A percentile compares a stretch with the other conserved stretches of the same genome.
Conservation (phyloP, 1,140 invertebrate species). For the Drosophila athabasca region DNA sequence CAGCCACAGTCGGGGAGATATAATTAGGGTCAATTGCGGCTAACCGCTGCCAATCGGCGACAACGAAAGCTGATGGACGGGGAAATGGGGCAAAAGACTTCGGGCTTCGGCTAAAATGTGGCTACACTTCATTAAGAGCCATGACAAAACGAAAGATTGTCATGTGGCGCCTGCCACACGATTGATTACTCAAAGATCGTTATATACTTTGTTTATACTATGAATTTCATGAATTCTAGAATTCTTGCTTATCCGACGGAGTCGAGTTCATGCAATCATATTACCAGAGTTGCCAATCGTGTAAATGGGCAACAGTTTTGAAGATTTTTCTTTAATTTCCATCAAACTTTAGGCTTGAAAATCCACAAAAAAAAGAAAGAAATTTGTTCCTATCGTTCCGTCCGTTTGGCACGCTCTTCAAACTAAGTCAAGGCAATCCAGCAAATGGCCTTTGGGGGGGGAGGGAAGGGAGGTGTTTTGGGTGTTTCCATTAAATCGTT, state of each 20-base stretch:
- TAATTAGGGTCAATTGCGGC: conserved; percentile 74
- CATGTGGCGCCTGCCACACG: conserved; percentile 15
- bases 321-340: too few species aligned
- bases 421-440: conserved; percentile 46
- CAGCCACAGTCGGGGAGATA: conserved; percentile 35
- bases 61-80: conserved; percentile 36
- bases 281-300: too few species aligned
- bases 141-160: conserved; percentile 53
- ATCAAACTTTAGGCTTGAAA: conserved; percentile 3
- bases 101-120: conserved; percentile 18
- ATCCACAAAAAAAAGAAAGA: conserved; percentile 13
- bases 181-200: conserved; percentile 44
- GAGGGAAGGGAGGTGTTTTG: neutral
- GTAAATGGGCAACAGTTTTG: too few species aligned
- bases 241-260: too few species aligned
- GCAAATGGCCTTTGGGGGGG: conserved; percentile 28
- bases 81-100: conserved; percentile 4
- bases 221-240: too few species aligned
- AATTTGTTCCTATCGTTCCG: conserved; percentile 14
- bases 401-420: conserved; percentile 35
- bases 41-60: conserved; percentile 54
- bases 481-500: conserved; percentile 30
- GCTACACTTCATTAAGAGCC: conserved; percentile 68
- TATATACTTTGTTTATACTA: neutral
- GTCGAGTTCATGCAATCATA: too few species aligned